Conservation (phyloP, 92 coral and sea anemone species). For the Porites lobata region DNA sequence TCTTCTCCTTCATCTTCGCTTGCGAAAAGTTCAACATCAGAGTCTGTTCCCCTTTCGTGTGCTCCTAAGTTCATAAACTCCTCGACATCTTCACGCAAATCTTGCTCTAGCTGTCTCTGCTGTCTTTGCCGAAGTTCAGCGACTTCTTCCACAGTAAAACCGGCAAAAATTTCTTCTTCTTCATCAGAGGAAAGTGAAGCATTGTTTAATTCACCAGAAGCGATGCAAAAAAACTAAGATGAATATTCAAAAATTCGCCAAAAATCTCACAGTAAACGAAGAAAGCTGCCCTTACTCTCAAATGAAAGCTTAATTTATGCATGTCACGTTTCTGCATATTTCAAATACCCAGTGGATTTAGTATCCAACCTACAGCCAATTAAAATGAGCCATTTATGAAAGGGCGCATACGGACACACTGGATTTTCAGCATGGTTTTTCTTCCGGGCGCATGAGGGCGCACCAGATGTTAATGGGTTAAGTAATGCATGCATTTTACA, state of each 20-base stretch:
- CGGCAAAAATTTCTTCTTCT: slow-evolving; percentile 8
- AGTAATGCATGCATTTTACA: too few species aligned
- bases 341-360: slow-evolving; percentile 12
- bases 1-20: background rate
- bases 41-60: background rate
- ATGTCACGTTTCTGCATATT: slow-evolving; percentile 23
- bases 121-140: background rate
- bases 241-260: slow-evolving; percentile 3
- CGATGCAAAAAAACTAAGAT: background rate
- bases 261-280: background rate
- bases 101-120: background rate
- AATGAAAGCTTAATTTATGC: slow-evolving; percentile 38
- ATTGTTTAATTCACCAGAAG: slow-evolving; percentile 6
- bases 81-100: slow-evolving; percentile 14
- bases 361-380: slow-evolving; percentile 37
- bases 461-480: background rate
- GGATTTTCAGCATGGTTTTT: background rate
- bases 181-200: background rate
- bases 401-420: slow-evolving; percentile 34
- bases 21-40: slow-evolving; percentile 10
- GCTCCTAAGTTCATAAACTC: slow-evolving; percentile 7
- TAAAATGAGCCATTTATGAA: background rate
- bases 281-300: slow-evolving; percentile 30
- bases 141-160: slow-evolving; percentile 10
- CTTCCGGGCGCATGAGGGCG: slow-evolving; percentile 9